phyloP scores from a whole-genome alignment of 2,113 vertebrate species.

The Salvelinus namaycush region DNA sequence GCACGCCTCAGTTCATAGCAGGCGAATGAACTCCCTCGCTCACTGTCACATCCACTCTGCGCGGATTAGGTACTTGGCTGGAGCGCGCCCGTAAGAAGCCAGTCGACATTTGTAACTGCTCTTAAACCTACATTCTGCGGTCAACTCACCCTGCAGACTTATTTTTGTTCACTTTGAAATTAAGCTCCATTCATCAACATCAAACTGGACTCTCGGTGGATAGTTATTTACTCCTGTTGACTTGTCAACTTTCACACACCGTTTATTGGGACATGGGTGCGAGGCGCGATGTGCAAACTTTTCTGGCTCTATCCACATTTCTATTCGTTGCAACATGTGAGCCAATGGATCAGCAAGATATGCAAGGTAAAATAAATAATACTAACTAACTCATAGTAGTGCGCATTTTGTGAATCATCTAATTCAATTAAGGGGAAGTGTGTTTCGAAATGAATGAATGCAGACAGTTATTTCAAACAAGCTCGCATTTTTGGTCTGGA shows the following conservation, averaged over 20 bases:
- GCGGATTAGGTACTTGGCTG: slow-evolving; percentile 10
- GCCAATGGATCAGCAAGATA: slow-evolving; percentile 48
- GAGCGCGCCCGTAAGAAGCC: neutral
- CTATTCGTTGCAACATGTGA: slow-evolving; percentile 18
- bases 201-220: neutral
- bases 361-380: slow-evolving; percentile 55
- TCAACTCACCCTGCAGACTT: neutral
- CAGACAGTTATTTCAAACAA: neutral
- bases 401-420: neutral
- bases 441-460: neutral
- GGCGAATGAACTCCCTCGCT: slow-evolving; percentile 3
- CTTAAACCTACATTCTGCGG: slow-evolving; percentile 1
- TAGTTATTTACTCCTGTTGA: neutral
- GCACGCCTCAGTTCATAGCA: neutral
- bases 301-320: slow-evolving; percentile 38
- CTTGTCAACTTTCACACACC: neutral
- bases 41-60: slow-evolving; percentile 1
- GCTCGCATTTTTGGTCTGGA: neutral
- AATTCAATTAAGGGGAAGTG: neutral
- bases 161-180: neutral
- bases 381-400: neutral
- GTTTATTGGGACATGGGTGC: slow-evolving; percentile 45
- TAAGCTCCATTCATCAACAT: neutral
- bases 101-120: neutral
- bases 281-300: slow-evolving; percentile 18